phyloP scores from a whole-genome alignment of 2,888 invertebrate species.

The Drosophila koepferae region DNA sequence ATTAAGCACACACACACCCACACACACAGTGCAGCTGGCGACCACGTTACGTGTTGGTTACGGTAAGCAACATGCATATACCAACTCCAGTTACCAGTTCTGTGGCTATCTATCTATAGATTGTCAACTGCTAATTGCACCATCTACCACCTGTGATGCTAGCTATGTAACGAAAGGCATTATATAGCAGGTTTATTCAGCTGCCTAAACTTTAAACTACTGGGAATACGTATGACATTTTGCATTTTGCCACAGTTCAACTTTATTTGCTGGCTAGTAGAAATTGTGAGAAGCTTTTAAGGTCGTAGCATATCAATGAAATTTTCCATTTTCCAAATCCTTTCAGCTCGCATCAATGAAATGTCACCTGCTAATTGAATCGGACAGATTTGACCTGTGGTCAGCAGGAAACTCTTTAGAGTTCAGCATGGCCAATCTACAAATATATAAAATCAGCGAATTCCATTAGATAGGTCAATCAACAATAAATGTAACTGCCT shows the following conservation, averaged over 20 bases:
- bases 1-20: slow-evolving; percentile 27
- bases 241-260: neutral
- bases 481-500: too few species aligned
- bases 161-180: neutral
- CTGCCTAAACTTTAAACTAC: neutral
- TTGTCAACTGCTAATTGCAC: slow-evolving; percentile 7
- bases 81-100: slow-evolving; percentile 1
- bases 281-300: too few species aligned
- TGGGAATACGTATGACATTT: neutral
- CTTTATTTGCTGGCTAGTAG: neutral
- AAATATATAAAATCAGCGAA: neutral
- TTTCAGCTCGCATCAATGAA: neutral
- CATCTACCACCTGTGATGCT: neutral
- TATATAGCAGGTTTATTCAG: neutral
- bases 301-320: too few species aligned
- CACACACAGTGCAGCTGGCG: slow-evolving; percentile 26
- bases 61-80: slow-evolving; percentile 46
- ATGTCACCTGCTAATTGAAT: neutral
- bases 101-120: neutral
- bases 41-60: slow-evolving; percentile 53
- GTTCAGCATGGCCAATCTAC: neutral
- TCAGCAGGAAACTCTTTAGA: neutral
- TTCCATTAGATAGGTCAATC: neutral
- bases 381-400: neutral
- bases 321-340: neutral